Conservation (phyloP, 2,797 vertebrate genomes). For the Anomalospiza imberbis region DNA sequence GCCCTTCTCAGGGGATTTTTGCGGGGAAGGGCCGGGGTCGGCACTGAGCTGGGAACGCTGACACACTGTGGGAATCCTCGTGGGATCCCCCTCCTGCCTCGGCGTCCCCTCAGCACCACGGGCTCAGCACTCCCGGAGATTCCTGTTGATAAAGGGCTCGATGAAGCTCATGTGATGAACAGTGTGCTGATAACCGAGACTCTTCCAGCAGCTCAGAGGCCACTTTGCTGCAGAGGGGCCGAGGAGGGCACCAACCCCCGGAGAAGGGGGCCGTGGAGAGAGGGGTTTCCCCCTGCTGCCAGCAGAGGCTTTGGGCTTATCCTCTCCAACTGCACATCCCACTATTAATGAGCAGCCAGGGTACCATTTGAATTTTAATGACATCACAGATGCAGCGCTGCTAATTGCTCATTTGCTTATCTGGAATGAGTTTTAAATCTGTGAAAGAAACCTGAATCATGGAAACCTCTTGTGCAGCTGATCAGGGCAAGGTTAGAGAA, state of each 20-base stretch:
- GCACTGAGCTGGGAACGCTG: not conserved
- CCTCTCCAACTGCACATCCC: not conserved
- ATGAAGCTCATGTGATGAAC: fast-evolving
- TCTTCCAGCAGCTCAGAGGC: not conserved
- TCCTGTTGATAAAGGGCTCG: not conserved
- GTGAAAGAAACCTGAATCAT: not conserved
- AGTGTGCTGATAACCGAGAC: not conserved
- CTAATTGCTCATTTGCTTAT: conserved; percentile 44
- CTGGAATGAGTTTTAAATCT: not conserved
- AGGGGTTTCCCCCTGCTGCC: not conserved
- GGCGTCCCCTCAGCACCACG: not conserved
- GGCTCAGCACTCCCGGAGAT: not conserved
- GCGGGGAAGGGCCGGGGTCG: too few species aligned
- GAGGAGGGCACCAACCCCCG: fast-evolving
- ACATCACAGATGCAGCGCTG: not conserved
- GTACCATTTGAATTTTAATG: not conserved
- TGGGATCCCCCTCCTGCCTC: not conserved
- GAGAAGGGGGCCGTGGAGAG: not conserved
- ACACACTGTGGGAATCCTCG: fast-evolving
- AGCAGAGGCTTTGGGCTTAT: not conserved
- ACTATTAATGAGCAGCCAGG: not conserved
- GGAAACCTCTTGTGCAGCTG: not conserved
- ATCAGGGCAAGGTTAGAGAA: not conserved
- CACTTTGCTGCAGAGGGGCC: not conserved
- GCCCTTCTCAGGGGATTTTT: not conserved